A percentile compares a stretch with the other conserved stretches of the same genome.
These are phyloP conservation scores for Marcusenius ussheri DNA, from an alignment of 2,113 vertebrate species.

Conservation along the genomic window DNA sequence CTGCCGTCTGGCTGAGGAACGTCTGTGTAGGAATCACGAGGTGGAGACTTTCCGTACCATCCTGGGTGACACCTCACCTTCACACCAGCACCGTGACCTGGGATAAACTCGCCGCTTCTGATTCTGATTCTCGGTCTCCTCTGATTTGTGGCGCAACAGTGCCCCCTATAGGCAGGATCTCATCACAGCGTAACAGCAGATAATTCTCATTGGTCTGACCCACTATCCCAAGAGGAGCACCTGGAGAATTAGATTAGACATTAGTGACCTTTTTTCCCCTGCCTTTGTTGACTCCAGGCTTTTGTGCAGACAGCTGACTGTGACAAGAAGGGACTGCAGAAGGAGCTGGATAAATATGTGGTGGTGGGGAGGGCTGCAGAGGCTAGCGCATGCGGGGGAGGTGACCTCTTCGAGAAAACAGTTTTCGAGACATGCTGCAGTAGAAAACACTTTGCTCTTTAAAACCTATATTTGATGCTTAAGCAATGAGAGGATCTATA, in stretches of 20 bases:
- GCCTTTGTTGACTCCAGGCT: neutral
- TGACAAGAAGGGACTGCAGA: neutral
- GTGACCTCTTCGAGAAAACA: neutral
- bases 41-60: neutral
- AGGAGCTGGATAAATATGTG: neutral
- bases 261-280: neutral
- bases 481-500: neutral
- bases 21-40: neutral
- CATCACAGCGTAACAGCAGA: neutral
- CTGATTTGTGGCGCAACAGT: neutral
- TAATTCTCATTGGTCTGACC: neutral
- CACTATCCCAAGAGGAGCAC: neutral
- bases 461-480: neutral
- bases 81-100: neutral
- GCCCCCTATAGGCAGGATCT: neutral
- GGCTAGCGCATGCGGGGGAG: neutral
- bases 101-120: neutral
- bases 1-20: neutral
- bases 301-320: neutral
- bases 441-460: neutral
- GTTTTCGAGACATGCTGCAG: neutral
- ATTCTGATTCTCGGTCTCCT: neutral
- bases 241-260: neutral
- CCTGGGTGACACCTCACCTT: neutral
- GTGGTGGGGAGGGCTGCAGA: neutral